These are phyloP conservation scores for Limnephilus lunatus DNA, from an alignment of 2,888 invertebrate species.

Conservation along the genomic window DNA sequence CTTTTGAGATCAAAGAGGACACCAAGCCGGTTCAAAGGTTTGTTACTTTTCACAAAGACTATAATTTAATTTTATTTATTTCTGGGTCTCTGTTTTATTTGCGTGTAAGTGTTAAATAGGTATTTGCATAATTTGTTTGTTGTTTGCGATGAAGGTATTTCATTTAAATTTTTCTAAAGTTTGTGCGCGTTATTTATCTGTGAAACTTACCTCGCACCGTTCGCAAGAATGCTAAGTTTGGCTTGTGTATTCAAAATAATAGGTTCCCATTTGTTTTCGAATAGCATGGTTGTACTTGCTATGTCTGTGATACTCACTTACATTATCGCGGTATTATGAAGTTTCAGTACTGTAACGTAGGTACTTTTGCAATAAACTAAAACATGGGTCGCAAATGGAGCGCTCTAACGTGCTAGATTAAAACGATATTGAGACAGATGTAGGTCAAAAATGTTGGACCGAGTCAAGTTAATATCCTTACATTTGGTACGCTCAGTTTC, in stretches of 20 bases:
- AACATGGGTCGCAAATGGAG: background rate
- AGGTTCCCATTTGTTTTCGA: background rate
- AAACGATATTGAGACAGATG: constrained; percentile 2
- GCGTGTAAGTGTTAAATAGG: too few species aligned
- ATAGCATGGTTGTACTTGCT: background rate
- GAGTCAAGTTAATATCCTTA: background rate
- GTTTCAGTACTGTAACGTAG: background rate
- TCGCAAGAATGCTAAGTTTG: background rate
- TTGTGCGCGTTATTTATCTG: background rate
- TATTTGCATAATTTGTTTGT: too few species aligned
- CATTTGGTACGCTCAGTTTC: background rate
- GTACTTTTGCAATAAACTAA: background rate
- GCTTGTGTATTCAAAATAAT: background rate
- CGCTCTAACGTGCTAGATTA: background rate
- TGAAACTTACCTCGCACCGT: background rate
- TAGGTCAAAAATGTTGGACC: background rate
- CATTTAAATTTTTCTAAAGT: background rate
- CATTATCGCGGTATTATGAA: background rate
- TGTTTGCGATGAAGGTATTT: too few species aligned
- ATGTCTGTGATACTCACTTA: background rate
- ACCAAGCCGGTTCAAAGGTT: too few species aligned
- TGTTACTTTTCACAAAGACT: too few species aligned
- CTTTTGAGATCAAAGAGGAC: too few species aligned
- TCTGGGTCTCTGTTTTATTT: too few species aligned
- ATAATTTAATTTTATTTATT: too few species aligned